These are phyloP conservation scores for Esox masquinongy DNA, from an alignment of 2,797 vertebrate genomes.

Conservation along the genomic window DNA sequence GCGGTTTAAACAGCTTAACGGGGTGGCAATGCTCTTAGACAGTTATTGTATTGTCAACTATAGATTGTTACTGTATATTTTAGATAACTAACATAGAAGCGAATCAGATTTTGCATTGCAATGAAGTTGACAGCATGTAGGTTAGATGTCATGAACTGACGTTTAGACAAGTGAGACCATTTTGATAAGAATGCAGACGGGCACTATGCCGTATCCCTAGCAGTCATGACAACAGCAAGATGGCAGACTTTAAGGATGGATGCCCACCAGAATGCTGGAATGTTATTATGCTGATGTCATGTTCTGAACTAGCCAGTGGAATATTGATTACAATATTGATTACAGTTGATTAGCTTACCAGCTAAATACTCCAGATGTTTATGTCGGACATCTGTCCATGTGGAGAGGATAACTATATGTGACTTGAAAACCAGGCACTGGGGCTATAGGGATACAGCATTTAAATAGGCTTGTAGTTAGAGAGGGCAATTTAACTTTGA, in stretches of 20 bases:
- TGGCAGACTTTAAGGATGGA: not conserved
- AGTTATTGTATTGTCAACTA: not conserved
- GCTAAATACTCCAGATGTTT: no score
- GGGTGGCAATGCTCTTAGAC: not conserved
- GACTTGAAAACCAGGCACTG: no score
- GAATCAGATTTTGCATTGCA: no score
- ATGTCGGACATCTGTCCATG: no score
- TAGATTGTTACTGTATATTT: not conserved
- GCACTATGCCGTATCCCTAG: not conserved
- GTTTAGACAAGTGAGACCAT: not conserved
- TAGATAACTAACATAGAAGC: not conserved
- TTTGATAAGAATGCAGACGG: not conserved
- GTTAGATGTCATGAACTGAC: not conserved
- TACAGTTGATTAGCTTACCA: not conserved
- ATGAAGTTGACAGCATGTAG: no score
- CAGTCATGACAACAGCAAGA: conserved; percentile 1
- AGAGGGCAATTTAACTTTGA: no score
- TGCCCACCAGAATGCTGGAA: not conserved
- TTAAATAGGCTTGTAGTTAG: no score
- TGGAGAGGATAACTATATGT: no score
- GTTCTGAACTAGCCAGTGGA: not conserved
- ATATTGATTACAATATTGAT: not conserved
- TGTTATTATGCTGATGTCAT: not conserved
- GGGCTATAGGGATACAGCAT: no score
- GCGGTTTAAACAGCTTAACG: not conserved